Evolutionary conservation across 64 coral and sea anemone species (phyloP).

Genomic region (Stylophora pistillata): DNA sequence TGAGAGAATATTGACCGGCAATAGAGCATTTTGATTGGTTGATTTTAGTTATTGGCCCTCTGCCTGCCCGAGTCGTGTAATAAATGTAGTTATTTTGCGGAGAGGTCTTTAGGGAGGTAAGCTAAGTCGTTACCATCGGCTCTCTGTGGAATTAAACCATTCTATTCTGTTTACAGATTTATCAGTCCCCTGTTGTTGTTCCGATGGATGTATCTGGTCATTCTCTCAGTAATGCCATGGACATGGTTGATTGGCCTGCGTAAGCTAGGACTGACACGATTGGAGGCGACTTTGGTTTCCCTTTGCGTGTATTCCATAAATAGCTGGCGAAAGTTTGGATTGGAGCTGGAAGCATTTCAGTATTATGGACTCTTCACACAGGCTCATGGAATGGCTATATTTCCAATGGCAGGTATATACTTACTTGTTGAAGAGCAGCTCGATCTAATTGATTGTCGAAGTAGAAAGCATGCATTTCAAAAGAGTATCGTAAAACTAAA

Average conservation of each 20-base stretch:
- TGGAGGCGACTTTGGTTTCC: conserved; percentile 51
- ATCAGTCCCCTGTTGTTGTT: conserved; percentile 57
- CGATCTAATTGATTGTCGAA: background rate
- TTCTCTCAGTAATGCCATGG: conserved; percentile 68
- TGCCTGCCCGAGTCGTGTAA: no score
- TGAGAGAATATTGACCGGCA: no score
- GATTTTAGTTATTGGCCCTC: no score
- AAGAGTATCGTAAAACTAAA: no score
- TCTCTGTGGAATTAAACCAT: background rate
- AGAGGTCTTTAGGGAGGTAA: no score
- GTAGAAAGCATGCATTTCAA: no score
- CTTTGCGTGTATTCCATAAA: conserved; percentile 56
- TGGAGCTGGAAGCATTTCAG: conserved; percentile 74
- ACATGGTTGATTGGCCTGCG: conserved; percentile 70
- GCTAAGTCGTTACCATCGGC: background rate
- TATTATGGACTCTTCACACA: conserved; percentile 79
- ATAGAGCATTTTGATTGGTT: no score
- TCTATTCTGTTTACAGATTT: conserved; percentile 44
- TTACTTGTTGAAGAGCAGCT: background rate
- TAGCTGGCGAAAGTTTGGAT: conserved; percentile 83
- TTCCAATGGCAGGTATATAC: conserved; percentile 71
- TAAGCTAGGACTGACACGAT: conserved; percentile 59
- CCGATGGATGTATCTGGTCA: conserved; percentile 72
- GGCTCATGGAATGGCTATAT: conserved; percentile 76
- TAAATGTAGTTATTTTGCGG: no score